A percentile compares a stretch with the other conserved stretches of the same genome.
phyloP scores from a whole-genome alignment of 2,888 invertebrate species.

The Ligdia adustata region DNA sequence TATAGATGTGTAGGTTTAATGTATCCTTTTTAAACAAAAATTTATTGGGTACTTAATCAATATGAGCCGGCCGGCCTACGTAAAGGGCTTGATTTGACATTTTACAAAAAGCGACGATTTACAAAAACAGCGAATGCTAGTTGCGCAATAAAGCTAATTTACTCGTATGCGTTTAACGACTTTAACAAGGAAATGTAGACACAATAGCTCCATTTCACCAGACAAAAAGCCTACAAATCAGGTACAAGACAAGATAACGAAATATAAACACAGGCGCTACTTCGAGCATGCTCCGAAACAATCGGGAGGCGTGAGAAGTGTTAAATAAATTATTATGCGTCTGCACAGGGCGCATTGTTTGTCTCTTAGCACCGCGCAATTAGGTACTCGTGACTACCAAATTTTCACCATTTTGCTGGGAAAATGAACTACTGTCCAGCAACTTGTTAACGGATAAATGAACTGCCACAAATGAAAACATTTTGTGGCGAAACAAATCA shows the following conservation, averaged over 20 bases:
- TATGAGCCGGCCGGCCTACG: too few relatives aligned
- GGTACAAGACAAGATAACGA: slow-evolving; percentile 47
- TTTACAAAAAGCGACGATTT: neutral
- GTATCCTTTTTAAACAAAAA: too few relatives aligned
- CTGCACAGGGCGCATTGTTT: slow-evolving; percentile 41
- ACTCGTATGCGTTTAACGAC: neutral
- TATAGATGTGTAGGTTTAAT: neutral
- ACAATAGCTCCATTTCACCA: slow-evolving; percentile 29
- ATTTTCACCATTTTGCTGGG: slow-evolving; percentile 28
- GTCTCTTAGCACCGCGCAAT: slow-evolving; percentile 53
- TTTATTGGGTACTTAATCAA: too few relatives aligned
- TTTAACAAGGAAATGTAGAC: slow-evolving; percentile 20
- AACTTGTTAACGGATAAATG: too few relatives aligned
- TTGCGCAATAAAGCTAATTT: slow-evolving; percentile 4
- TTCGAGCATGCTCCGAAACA: slow-evolving; percentile 37
- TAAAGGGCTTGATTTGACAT: too few relatives aligned
- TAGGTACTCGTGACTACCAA: slow-evolving; percentile 46
- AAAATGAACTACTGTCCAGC: too few relatives aligned
- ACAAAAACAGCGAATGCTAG: slow-evolving; percentile 8
- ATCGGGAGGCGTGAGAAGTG: slow-evolving; percentile 62
- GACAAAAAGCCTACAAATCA: slow-evolving; percentile 34
- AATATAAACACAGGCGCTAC: slow-evolving; percentile 65
- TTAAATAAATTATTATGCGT: slow-evolving; percentile 43
- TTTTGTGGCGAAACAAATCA: too few relatives aligned
- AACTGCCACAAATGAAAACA: too few relatives aligned